Conservation (phyloP, 1,140 invertebrate genomes). For the Eriocheir sinensis region DNA sequence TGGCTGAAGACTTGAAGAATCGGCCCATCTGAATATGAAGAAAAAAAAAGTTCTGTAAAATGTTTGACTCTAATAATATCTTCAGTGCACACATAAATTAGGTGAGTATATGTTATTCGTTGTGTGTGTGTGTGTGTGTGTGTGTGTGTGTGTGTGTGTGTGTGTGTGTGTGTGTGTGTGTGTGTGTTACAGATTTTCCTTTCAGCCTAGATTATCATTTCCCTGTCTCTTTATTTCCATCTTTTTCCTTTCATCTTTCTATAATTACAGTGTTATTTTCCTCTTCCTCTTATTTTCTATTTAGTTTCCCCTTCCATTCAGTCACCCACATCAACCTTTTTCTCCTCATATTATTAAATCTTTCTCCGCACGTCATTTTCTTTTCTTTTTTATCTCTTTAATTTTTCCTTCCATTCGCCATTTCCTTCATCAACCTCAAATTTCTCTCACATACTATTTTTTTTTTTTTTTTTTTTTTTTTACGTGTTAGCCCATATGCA, state of each 20-base stretch:
- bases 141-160: slow-evolving; percentile 22
- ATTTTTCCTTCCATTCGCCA: neutral
- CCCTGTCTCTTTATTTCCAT: neutral
- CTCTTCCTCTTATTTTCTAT: neutral
- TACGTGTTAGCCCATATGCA: no score
- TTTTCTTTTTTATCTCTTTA: neutral
- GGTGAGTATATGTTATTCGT: neutral
- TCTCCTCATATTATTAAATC: neutral
- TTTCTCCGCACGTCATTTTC: neutral
- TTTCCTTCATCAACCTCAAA: no score
- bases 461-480: no score
- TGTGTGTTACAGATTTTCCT: neutral
- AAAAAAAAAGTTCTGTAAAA: no score
- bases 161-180: slow-evolving; percentile 14
- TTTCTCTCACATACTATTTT: no score
- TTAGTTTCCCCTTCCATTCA: neutral
- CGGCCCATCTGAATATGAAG: no score
- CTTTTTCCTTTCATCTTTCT: neutral
- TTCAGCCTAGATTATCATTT: neutral
- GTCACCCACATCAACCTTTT: neutral
- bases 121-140: slow-evolving; percentile 22
- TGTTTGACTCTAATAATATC: no score
- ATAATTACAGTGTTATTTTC: neutral
- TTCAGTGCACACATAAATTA: no score
- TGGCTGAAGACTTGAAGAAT: no score